Percentiles rank a stretch among this genome's conserved stretches.
Conservation (phyloP, 1,140 invertebrate genomes). For the Gryon sp. region DNA sequence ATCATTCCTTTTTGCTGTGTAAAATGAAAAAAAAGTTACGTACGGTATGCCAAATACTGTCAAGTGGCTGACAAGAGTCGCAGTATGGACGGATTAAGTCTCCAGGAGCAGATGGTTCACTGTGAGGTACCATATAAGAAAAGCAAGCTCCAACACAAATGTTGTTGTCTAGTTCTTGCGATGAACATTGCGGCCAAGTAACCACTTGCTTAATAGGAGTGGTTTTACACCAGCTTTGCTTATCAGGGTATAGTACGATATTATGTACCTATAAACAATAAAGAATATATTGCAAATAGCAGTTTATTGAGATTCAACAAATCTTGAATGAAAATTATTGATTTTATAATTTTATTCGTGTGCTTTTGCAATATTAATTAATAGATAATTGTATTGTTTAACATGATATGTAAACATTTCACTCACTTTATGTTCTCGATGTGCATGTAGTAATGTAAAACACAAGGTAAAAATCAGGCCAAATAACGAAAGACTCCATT, state of each 20-base stretch:
- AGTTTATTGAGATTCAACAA: too few species aligned
- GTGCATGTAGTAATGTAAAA: constrained; percentile 66
- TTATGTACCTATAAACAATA: constrained; percentile 82
- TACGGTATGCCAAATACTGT: constrained; percentile 84
- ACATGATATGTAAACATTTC: constrained; percentile 10
- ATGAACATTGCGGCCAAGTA: constrained; percentile 81
- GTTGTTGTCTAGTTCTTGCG: constrained; percentile 84
- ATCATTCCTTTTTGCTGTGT: not conserved
- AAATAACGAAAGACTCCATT: constrained; percentile 49
- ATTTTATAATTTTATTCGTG: not conserved
- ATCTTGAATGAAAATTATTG: too few species aligned
- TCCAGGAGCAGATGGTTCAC: constrained; percentile 83
- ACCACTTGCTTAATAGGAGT: constrained; percentile 85
- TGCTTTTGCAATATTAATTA: constrained; percentile 15
- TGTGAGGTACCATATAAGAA: constrained; percentile 85
- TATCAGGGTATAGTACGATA: constrained; percentile 84
- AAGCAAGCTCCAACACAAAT: constrained; percentile 86
- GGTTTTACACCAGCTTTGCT: constrained; percentile 86
- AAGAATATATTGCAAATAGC: not conserved
- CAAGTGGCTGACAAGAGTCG: constrained; percentile 84
- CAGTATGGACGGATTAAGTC: constrained; percentile 85
- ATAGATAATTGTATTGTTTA: not conserved
- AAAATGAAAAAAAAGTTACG: constrained; percentile 42
- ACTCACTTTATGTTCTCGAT: constrained; percentile 78
- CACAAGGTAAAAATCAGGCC: constrained; percentile 63